A percentile compares a stretch with the other conserved stretches of the same genome.
These are phyloP conservation scores for Frankliniella intonsa DNA, from an alignment of 2,888 invertebrate genomes.

Conservation along the genomic window DNA sequence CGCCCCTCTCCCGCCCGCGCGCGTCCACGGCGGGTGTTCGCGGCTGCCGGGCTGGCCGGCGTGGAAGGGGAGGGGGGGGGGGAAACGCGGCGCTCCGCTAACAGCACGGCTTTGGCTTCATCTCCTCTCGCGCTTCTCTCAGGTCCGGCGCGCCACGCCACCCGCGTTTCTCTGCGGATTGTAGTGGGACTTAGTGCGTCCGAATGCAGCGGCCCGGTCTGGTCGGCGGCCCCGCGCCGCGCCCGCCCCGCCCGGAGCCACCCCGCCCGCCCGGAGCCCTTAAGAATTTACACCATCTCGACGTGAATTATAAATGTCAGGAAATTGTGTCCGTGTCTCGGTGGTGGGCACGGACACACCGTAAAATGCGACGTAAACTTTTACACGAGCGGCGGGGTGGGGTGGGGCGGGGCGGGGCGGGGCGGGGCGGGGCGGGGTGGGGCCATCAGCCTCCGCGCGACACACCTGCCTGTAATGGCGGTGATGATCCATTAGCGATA, in stretches of 20 bases:
- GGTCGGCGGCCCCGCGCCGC: not conserved
- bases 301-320: conserved; percentile 19
- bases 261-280: not conserved
- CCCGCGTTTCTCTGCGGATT: not conserved
- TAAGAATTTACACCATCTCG: conserved; percentile 25
- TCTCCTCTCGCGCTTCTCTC: no score
- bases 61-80: no score
- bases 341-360: not conserved
- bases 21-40: no score
- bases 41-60: no score
- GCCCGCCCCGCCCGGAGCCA: not conserved
- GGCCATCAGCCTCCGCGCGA: not conserved
- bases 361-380: conserved; percentile 20
- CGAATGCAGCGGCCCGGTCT: not conserved
- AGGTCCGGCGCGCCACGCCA: no score
- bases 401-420: not conserved
- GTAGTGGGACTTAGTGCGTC: conserved; percentile 2
- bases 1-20: not conserved
- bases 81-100: no score
- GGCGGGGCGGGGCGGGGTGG: not conserved
- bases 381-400: not conserved
- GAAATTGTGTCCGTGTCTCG: conserved; percentile 7
- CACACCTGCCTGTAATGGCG: not conserved
- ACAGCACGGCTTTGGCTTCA: no score
- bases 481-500: not conserved